These are phyloP conservation scores for Scaptomyza parva DNA, from an alignment of 2,888 invertebrate genomes.

Conservation along the genomic window DNA sequence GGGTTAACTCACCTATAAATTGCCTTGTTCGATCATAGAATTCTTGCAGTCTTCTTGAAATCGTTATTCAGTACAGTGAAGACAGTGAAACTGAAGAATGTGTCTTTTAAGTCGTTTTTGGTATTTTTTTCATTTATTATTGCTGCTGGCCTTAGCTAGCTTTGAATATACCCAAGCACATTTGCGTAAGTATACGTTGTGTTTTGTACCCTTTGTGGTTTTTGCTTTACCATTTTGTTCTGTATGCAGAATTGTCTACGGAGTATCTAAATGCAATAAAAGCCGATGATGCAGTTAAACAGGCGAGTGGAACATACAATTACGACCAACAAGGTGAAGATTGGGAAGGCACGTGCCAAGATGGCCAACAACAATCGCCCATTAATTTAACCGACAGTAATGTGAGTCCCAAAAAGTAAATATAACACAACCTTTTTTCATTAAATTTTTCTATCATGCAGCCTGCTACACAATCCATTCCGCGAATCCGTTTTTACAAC, in stretches of 20 bases:
- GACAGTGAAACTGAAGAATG: conserved; percentile 24
- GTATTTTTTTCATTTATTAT: conserved; percentile 10
- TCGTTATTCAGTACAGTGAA: conserved; percentile 20
- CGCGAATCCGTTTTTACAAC: conserved; percentile 81
- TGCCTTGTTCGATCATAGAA: conserved; percentile 15
- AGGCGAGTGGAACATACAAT: conserved; percentile 54
- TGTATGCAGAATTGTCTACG: conserved; percentile 28
- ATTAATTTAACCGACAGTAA: conserved; percentile 34
- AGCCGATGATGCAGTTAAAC: conserved; percentile 26
- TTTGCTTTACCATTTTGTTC: not conserved
- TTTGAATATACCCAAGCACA: conserved; percentile 15
- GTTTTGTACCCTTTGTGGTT: not conserved
- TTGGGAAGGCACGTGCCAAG: conserved; percentile 55
- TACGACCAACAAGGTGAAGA: conserved; percentile 63
- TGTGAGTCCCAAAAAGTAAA: conserved; percentile 27
- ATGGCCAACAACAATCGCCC: conserved; percentile 52
- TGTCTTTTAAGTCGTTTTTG: not conserved
- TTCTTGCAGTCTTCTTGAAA: conserved; percentile 49
- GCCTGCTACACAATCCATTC: conserved; percentile 32
- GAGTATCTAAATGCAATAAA: conserved; percentile 37
- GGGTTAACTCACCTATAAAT: conserved; percentile 51
- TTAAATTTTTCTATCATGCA: conserved; percentile 11
- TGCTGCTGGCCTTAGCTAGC: conserved; percentile 30
- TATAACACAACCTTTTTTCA: not conserved
- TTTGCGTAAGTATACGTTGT: conserved; percentile 14